phyloP scores from a whole-genome alignment of 2,113 vertebrate genomes.

The Calidris pugnax region DNA sequence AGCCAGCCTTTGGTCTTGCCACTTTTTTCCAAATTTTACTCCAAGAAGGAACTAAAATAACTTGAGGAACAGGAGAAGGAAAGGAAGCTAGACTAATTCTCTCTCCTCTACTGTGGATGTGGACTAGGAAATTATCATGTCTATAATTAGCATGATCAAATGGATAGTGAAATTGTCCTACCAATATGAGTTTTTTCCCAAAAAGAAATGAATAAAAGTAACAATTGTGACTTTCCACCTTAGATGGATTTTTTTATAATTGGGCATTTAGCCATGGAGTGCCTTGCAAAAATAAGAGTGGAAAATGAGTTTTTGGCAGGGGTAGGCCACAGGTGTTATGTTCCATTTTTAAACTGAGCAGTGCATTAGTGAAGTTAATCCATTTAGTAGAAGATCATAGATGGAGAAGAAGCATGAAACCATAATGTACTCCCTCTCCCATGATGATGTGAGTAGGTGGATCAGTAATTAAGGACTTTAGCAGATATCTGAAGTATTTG shows the following conservation, averaged over 20 bases:
- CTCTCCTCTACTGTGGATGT: not conserved
- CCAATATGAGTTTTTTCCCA: accelerated
- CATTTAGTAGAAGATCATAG: not conserved
- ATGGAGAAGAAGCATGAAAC: not conserved
- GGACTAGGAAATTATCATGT: too few relatives aligned
- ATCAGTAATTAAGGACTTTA: not conserved
- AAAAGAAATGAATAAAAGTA: not conserved
- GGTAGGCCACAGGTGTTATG: not conserved
- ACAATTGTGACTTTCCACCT: not conserved
- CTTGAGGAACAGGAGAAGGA: not conserved
- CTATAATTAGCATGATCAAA: not conserved
- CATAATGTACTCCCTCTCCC: accelerated
- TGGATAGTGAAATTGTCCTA: not conserved
- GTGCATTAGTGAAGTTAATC: accelerated
- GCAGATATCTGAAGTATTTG: not conserved
- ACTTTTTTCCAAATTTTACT: not conserved
- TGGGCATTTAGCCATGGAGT: not conserved
- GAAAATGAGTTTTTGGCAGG: not conserved
- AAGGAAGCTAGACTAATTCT: not conserved
- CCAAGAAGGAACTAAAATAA: not conserved
- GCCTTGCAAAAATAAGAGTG: not conserved
- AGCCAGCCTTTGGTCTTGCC: not conserved
- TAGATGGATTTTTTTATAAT: not conserved
- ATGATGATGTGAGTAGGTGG: not conserved
- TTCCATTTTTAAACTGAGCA: not conserved